Evolutionary conservation across 2,113 vertebrate genomes (phyloP).

Genomic region (Sylvilagus bachmani): DNA sequence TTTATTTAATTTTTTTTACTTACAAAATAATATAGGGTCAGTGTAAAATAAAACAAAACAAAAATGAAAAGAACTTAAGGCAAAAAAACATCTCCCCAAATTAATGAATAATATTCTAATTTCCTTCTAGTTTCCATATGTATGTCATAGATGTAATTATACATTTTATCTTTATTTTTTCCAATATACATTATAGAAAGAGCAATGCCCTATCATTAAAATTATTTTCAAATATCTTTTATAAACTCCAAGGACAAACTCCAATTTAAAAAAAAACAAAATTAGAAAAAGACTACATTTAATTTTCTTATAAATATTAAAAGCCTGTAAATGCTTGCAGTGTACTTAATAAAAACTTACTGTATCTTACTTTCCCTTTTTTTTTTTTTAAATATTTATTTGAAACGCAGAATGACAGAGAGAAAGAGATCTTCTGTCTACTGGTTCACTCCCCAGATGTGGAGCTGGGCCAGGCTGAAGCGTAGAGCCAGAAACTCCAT

Average conservation of each 20-base stretch:
- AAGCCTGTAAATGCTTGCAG: constrained; percentile 23
- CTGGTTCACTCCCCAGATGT: too few relatives aligned
- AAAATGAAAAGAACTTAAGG: neutral
- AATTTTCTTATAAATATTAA: constrained; percentile 29
- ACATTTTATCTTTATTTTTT: constrained; percentile 15
- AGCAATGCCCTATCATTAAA: constrained; percentile 36
- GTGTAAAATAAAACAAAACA: neutral
- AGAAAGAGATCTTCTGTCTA: too few relatives aligned
- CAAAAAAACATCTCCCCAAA: constrained; percentile 46
- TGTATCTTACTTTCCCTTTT: too few relatives aligned
- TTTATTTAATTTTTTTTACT: constrained; percentile 19
- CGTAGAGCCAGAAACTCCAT: too few relatives aligned
- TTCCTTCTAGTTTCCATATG: constrained; percentile 24
- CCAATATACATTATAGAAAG: neutral
- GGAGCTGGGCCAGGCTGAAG: too few relatives aligned
- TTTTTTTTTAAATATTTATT: too few relatives aligned
- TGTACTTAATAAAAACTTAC: constrained; percentile 27
- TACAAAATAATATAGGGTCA: constrained; percentile 37
- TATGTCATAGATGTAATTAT: neutral
- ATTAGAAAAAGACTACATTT: constrained; percentile 38
- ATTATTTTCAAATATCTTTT: constrained; percentile 52
- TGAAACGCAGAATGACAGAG: too few relatives aligned
- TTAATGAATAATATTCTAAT: constrained; percentile 27
- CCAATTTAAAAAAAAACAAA: constrained; percentile 52
- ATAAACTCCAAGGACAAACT: neutral